Base-by-base conservation (phyloP, 1,140 invertebrate genomes). In the Drosophila funebris region DNA sequence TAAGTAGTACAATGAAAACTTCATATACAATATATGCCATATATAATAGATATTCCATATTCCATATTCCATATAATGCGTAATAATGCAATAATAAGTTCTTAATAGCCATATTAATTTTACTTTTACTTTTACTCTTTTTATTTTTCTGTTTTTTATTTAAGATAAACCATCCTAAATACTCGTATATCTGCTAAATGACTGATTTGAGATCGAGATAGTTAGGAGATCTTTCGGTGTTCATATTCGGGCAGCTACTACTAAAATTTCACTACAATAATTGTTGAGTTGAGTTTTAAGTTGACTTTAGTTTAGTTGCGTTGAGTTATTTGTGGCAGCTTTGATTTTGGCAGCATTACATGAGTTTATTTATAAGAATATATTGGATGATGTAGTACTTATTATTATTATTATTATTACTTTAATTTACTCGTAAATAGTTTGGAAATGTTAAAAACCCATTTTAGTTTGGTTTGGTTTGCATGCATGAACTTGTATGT, bases 1-100 rank as follows among this genome's bases (percentile, higher is more conserved):
- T 83, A 84, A 81, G 80, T 85, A 85, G 71, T 85, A 85, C 78
- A 85, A 85, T 85, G 82, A 85, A 85, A 85, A 85, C 82, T 85
- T 85, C 82, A 85, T 85, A 85, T 85, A 76, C 75, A 88, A 82
- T 85, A 87, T 77, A 64, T 75, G 58, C 74, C 78, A 84, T 84
- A 84, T 85, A 85, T 84, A 84, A 68, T 72, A 81, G 63, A 85
- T 82, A 67, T 75, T 70, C 73, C 73, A 76, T 82, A 67, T 75
- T 70, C 73, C 73, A 76, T 84, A 83, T 22, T 73, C 50, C 74
- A 63, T 80, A 77, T 67, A 67, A 70, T 84, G 80, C 76, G 76
- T 85, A 87, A 85, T 85, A 85, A 85, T 85, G 78, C 82, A 78
- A 88, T 85, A 85, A 87, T 85, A 83, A 67, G 22, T 70, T 44